Base-by-base conservation (phyloP, 2,888 invertebrate genomes). In the Parnassius mnemosyne region DNA sequence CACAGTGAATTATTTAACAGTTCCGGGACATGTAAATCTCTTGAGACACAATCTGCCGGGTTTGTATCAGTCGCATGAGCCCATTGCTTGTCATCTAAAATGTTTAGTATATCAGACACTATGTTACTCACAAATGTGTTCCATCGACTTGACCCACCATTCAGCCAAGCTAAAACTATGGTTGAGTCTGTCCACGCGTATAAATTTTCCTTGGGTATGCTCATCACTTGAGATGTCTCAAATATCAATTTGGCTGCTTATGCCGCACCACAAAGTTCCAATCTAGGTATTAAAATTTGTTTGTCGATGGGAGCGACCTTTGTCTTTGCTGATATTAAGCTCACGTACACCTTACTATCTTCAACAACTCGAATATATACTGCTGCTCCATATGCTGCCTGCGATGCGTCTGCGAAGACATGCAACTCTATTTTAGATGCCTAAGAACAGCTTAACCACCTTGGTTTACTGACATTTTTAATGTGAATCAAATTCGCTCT, bases 121-220 rank as follows among this genome's bases (percentile, higher is more conserved):
- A 71, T 25, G 49, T 74, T 74, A 16, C 64, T 61, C 0, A 73
- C 67, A 55, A 67, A 72, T 2, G 65, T 65, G 67, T 68, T 69
- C 25, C 61, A 25, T 16, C 25, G 11, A 44, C 57, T 64, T 0
- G 72, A 66, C 13, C 61, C 63, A 10, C 66, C 66, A 5, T 61
- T 52, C 1, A 73, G 46, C 71, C 70, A 73, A 20, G 71, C 57
- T 50, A 74, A 65, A 11, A 69, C 72, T 11, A 75, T 66, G 12
- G 69, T 66, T 43, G 73, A 74, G 60, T 74, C 73, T 1, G 75
- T 68, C 68, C 70, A 73, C 0, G 67, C 66, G 12, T 60, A 57
- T 25, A 65, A 7, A 10, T 64, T 53, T 9, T 60, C 44, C 10
- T 65, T 61, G 0, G 58, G 56, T 16, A 65, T 43, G 1, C 20